Conservation (phyloP, 2,888 invertebrate genomes). For the Dorcus hopei region DNA sequence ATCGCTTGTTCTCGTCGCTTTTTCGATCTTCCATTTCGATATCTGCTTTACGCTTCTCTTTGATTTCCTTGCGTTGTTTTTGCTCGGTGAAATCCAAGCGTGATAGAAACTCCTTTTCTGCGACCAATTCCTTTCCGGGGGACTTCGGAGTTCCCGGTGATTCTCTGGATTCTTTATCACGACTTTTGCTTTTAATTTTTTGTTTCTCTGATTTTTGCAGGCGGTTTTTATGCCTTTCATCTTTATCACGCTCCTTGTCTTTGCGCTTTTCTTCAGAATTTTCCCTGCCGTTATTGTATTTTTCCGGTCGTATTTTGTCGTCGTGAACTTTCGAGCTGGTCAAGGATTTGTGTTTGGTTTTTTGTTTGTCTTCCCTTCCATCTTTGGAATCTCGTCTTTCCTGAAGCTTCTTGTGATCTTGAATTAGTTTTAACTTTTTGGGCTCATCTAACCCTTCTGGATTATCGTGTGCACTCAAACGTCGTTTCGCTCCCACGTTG, state of each 20-base stretch:
- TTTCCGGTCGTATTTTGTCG: constrained; percentile 60
- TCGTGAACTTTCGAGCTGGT: constrained; percentile 58
- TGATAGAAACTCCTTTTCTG: constrained; percentile 59
- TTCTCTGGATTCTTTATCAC: constrained; percentile 41
- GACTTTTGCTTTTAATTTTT: constrained; percentile 40
- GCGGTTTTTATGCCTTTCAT: constrained; percentile 36
- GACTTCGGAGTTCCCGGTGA: constrained; percentile 32
- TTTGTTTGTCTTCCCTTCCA: constrained; percentile 33
- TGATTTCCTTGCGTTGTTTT: constrained; percentile 56
- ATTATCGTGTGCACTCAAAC: constrained; percentile 76
- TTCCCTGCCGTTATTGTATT: constrained; percentile 47
- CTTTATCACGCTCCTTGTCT: constrained; percentile 36
- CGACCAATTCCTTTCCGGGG: constrained; percentile 32
- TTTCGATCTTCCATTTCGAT: constrained; percentile 49
- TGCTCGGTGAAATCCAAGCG: constrained; percentile 60
- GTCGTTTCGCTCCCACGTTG: constrained; percentile 66
- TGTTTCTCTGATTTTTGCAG: constrained; percentile 34
- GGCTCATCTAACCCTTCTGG: constrained; percentile 56
- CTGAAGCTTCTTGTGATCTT: constrained; percentile 51
- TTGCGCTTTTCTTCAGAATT: constrained; percentile 49
- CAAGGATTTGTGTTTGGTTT: constrained; percentile 60
- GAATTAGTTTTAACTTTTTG: constrained; percentile 61
- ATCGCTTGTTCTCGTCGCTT: constrained; percentile 9
- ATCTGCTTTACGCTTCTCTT: constrained; percentile 54
- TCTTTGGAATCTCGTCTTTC: constrained; percentile 74